phyloP scores from a whole-genome alignment of 2,113 vertebrate species.

The Brienomyrus brachyistius region DNA sequence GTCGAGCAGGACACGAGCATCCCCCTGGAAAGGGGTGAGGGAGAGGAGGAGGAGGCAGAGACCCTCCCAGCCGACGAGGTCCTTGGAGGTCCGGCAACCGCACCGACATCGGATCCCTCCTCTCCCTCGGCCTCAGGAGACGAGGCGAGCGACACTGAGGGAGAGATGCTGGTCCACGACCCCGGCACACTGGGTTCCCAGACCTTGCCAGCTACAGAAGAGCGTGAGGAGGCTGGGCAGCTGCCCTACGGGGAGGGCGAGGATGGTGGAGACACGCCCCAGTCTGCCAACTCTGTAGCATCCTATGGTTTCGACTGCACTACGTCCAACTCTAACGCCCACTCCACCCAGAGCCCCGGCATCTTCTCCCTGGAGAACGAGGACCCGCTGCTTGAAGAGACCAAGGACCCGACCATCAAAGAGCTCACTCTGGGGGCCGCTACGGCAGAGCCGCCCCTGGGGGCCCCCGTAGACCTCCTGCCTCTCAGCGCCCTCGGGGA shows the following conservation, averaged over 20 bases:
- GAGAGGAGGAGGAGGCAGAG: slow-evolving; percentile 70
- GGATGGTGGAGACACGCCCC: slow-evolving; percentile 57
- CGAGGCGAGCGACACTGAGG: slow-evolving; percentile 65
- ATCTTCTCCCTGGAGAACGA: slow-evolving; percentile 72
- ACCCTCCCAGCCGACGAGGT: slow-evolving; percentile 69
- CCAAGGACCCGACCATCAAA: slow-evolving; percentile 64
- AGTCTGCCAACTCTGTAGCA: slow-evolving; percentile 67
- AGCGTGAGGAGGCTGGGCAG: slow-evolving; percentile 54
- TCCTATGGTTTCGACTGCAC: slow-evolving; percentile 71
- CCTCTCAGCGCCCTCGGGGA: slow-evolving; percentile 46
- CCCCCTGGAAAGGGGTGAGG: slow-evolving; percentile 63
- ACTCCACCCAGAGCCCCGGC: slow-evolving; percentile 68
- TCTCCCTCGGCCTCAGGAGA: slow-evolving; percentile 64
- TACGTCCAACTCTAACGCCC: slow-evolving; percentile 65
- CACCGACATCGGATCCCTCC: slow-evolving; percentile 60
- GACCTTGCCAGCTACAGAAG: slow-evolving; percentile 45
- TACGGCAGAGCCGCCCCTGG: slow-evolving; percentile 43
- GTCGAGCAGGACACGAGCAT: slow-evolving; percentile 70
- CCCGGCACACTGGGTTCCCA: slow-evolving; percentile 38
- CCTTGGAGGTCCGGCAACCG: slow-evolving; percentile 64
- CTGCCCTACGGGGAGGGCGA: slow-evolving; percentile 44
- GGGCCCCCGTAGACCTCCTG: slow-evolving; percentile 58
- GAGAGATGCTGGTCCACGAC: slow-evolving; percentile 63
- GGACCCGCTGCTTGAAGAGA: slow-evolving; percentile 65
- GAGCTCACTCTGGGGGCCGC: slow-evolving; percentile 57